These are phyloP conservation scores for Crocallis elinguaria DNA, from an alignment of 2,888 invertebrate species.

Conservation along the genomic window DNA sequence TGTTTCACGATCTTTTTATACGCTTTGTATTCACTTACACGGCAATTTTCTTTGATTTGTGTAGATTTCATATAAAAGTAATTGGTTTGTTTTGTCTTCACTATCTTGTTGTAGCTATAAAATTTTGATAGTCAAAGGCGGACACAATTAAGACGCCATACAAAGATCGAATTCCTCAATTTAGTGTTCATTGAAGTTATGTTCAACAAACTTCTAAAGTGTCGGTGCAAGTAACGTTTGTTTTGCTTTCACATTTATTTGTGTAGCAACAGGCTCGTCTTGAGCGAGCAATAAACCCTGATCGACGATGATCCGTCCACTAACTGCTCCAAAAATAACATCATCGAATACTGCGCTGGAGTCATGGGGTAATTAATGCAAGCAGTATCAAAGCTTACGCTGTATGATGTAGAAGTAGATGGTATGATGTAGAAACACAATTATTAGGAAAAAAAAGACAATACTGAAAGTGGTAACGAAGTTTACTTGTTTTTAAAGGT, in stretches of 20 bases:
- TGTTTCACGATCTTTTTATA: neutral
- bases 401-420: neutral
- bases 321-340: constrained; percentile 56
- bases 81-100: constrained; percentile 4
- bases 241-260: constrained; percentile 36
- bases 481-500: no score
- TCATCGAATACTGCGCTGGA: constrained; percentile 41
- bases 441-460: no score
- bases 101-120: constrained; percentile 11
- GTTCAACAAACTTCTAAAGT: constrained; percentile 24
- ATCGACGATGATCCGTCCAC: constrained; percentile 64
- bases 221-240: constrained; percentile 29
- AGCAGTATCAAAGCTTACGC: constrained; percentile 26
- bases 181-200: constrained; percentile 19
- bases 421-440: neutral
- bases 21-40: neutral
- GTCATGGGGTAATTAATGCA: constrained; percentile 8
- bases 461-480: no score
- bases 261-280: constrained; percentile 41
- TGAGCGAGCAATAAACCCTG: constrained; percentile 63
- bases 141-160: constrained; percentile 24
- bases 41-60: neutral
- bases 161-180: constrained; percentile 20
- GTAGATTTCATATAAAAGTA: neutral
- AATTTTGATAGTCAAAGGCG: constrained; percentile 23